Conservation (phyloP, 2,113 vertebrate species). For the Atherinomorus stipes region DNA sequence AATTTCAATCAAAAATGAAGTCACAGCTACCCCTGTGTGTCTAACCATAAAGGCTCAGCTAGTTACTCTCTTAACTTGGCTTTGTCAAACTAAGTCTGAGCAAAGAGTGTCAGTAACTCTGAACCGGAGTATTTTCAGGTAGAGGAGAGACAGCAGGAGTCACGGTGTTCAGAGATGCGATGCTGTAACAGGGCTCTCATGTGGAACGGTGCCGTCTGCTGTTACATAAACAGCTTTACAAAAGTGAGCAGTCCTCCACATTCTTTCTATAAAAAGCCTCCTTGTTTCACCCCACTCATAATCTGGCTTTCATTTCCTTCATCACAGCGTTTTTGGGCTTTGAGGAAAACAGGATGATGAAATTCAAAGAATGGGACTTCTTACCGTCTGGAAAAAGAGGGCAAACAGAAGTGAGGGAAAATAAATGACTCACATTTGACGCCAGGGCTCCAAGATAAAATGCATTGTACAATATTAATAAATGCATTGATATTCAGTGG, state of each 20-base stretch:
- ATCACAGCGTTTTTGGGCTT: constrained; percentile 16
- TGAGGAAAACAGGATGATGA: neutral
- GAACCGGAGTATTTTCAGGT: constrained; percentile 28
- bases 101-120: neutral
- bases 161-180: constrained; percentile 23
- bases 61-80: neutral
- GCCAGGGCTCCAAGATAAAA: too few relatives aligned
- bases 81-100: constrained; percentile 1
- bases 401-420: neutral
- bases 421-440: too few relatives aligned
- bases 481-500: neutral
- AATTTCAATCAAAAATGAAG: constrained; percentile 2
- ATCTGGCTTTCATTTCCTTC: constrained; percentile 56
- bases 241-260: constrained; percentile 64
- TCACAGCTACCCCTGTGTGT: neutral
- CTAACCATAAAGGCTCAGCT: neutral
- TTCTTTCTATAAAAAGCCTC: constrained; percentile 69
- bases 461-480: too few relatives aligned
- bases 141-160: constrained; percentile 27
- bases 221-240: constrained; percentile 70
- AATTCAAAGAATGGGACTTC: constrained; percentile 2
- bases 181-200: constrained; percentile 51
- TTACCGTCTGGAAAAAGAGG: neutral
- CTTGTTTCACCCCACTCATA: constrained; percentile 51
- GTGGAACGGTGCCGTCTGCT: constrained; percentile 43